phyloP scores from a whole-genome alignment of 2,113 vertebrate genomes.

The Dolichallabes microphthalmus region DNA sequence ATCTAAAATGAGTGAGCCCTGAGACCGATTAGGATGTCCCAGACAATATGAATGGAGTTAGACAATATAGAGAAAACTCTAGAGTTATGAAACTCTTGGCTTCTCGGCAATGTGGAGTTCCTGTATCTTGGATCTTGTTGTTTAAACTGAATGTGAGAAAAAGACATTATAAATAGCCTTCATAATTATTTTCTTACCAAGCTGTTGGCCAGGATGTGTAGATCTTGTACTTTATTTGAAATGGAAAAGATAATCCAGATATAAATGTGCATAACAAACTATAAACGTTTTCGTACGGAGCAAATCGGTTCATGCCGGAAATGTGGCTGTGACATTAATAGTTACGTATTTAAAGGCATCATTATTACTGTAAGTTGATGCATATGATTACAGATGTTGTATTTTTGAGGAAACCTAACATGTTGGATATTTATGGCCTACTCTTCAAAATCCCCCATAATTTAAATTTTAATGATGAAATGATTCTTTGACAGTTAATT shows the following conservation, averaged over 20 bases:
- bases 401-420: neutral
- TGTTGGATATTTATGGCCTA: neutral
- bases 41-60: constrained; percentile 51
- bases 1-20: constrained; percentile 50
- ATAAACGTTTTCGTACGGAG: neutral
- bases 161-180: constrained; percentile 2
- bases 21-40: constrained; percentile 49
- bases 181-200: neutral
- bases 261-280: neutral
- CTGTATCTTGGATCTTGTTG: neutral
- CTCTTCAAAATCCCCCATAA: neutral
- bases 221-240: neutral
- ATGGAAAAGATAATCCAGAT: neutral
- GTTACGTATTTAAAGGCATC: neutral
- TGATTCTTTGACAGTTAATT: neutral
- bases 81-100: neutral
- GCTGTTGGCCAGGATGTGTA: neutral
- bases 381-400: neutral
- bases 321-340: neutral
- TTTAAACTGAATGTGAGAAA: constrained; percentile 16
- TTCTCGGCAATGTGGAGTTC: neutral
- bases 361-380: neutral
- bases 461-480: neutral
- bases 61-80: neutral
- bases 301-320: neutral